Percentiles rank a stretch among this genome's conserved stretches.
Conservation (phyloP, 2,113 vertebrate genomes). For the Chamaetylas fuelleborni region DNA sequence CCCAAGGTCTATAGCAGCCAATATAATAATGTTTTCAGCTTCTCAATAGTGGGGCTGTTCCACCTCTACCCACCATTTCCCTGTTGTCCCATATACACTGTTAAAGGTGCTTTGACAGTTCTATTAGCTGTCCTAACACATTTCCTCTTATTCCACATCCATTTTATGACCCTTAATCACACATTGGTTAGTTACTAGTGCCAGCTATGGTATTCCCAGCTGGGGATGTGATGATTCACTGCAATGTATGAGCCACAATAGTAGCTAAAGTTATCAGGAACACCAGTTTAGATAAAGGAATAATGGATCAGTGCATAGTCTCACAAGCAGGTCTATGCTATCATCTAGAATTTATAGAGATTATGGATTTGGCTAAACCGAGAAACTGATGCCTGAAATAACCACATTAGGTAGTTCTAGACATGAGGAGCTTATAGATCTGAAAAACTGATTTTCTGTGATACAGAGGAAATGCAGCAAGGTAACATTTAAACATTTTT, state of each 20-base stretch:
- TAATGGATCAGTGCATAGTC: neutral
- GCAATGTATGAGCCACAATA: neutral
- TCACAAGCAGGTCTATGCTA: neutral
- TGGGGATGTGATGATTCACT: neutral
- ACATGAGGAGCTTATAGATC: neutral
- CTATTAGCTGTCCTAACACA: neutral
- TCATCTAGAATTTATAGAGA: neutral
- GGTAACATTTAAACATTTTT: neutral
- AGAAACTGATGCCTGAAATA: neutral
- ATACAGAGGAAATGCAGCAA: neutral
- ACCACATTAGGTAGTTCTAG: neutral
- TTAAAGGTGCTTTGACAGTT: neutral
- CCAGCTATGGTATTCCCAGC: neutral
- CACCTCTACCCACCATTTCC: neutral
- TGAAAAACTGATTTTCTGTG: neutral
- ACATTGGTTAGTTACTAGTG: neutral
- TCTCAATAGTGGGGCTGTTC: neutral
- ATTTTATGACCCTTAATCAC: neutral
- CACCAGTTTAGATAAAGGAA: neutral
- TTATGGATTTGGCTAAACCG: neutral
- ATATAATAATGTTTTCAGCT: neutral
- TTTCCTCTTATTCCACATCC: neutral
- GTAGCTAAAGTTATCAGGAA: neutral
- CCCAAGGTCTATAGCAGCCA: neutral
- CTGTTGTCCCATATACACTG: neutral